Base-by-base conservation (phyloP, 2,113 vertebrate genomes). In the Xenopus laevis region DNA sequence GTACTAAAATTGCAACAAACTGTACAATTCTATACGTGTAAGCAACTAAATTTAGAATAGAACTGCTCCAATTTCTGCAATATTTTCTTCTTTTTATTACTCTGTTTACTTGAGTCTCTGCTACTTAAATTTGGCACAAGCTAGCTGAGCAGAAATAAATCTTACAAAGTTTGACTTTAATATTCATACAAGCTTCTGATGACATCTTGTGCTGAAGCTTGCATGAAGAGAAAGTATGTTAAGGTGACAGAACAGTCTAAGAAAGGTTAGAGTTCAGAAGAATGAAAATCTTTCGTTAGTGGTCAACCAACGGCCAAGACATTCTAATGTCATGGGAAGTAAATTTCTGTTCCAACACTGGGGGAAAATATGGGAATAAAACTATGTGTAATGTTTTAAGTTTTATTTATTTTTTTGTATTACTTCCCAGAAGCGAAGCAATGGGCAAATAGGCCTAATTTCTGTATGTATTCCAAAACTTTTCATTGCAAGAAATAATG, bases 141-240 rank as follows among this genome's bases (percentile, higher is more conserved):
- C 81, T 73, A 85, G 82, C 81, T 85, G 81, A 52, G 7, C 15
- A 87, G 88, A 87, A 89, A 82, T 91, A 88, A 91, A 91, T 90
- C 90, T 89, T 89, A 86, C 89, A 88, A 89, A 81, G 87, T 80
- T 27, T 90, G 91, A 90, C 84, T 91, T 87, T 87, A 90, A 87
- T 92, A 85, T 91, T 92, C 91, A 88, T 88, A 84, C 83, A 90
- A 87, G 89, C 88, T 90, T 89, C 89, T 90, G 89, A 89, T 89
- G 90, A 91, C 89, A 91, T 91, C 89, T 89, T 87, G 81, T 86
- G 82, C 85, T 10, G 79, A 83, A 86, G 83, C 82, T 92, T 86
- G 85, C 90, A 89, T 89, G 89, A 88, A 86, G 83, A 91, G 88
- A 90, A 85, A 86, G 85, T 52, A 62, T 85, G 83, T 83, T 79